These are phyloP conservation scores for Ambastaia sidthimunki DNA, from an alignment of 2,797 vertebrate species.

Conservation along the genomic window DNA sequence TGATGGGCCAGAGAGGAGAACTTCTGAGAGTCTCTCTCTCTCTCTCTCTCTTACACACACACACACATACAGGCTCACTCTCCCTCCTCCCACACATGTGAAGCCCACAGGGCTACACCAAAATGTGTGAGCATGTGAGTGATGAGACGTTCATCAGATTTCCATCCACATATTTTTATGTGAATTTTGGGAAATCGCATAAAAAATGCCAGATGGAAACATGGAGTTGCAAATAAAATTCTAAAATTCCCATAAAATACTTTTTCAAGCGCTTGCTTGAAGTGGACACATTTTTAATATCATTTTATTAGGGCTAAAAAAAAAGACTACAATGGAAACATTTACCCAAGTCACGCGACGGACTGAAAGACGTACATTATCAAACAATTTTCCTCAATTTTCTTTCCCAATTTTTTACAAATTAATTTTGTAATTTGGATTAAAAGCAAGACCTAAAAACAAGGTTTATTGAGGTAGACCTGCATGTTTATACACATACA, in stretches of 20 bases:
- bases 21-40: conserved; percentile 16
- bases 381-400: too few species aligned
- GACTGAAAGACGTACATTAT: too few species aligned
- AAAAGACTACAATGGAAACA: too few species aligned
- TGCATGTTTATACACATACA: not conserved
- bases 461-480: not conserved
- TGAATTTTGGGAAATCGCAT: not conserved
- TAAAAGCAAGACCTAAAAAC: too few species aligned
- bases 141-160: not conserved
- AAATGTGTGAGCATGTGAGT: too few species aligned
- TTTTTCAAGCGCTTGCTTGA: too few species aligned
- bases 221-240: not conserved
- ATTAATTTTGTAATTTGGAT: too few species aligned
- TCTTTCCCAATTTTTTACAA: too few species aligned
- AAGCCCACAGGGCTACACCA: not conserved
- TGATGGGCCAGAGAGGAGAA: conserved; percentile 39
- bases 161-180: not conserved
- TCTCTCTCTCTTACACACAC: conserved; percentile 23
- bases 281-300: too few species aligned
- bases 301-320: too few species aligned
- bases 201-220: not conserved
- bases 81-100: conserved; percentile 51
- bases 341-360: too few species aligned
- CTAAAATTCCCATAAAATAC: not conserved
- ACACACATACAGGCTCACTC: not conserved